phyloP scores from a whole-genome alignment of 2,113 vertebrate species.

The Carassius gibelio region DNA sequence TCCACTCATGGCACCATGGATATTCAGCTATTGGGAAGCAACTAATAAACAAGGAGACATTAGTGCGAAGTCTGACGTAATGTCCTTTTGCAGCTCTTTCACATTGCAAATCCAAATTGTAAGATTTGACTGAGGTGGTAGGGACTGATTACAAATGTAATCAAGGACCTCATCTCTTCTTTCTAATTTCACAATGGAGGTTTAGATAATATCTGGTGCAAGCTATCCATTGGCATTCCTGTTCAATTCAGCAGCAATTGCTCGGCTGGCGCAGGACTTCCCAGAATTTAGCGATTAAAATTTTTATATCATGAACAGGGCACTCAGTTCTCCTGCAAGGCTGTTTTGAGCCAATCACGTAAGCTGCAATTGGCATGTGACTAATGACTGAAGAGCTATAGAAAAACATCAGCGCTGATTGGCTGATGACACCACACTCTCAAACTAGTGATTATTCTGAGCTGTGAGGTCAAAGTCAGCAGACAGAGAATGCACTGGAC shows the following conservation, averaged over 20 bases:
- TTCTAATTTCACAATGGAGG: no score
- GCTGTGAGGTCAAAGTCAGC: no score
- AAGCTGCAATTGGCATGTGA: neutral
- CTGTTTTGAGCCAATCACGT: neutral
- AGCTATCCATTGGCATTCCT: neutral
- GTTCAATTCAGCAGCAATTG: neutral
- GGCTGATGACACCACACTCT: no score
- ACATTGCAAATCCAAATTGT: neutral
- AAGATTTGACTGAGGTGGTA: neutral
- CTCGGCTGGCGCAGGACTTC: neutral
- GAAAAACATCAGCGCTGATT: no score
- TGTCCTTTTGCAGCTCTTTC: neutral
- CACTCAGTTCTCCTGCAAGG: neutral
- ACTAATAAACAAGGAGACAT: slow-evolving; percentile 24
- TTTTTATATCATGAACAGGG: neutral
- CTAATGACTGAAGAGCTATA: neutral
- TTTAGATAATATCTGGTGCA: neutral
- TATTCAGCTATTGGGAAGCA: slow-evolving; percentile 5
- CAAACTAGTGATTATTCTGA: no score
- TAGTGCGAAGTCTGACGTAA: neutral
- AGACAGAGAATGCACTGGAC: no score
- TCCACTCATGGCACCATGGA: slow-evolving; percentile 42
- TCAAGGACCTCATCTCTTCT: neutral
- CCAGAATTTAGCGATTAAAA: no score
- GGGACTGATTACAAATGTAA: neutral